Base-by-base conservation (phyloP, 2,888 invertebrate species). In the Rhogogaster chlorosoma region DNA sequence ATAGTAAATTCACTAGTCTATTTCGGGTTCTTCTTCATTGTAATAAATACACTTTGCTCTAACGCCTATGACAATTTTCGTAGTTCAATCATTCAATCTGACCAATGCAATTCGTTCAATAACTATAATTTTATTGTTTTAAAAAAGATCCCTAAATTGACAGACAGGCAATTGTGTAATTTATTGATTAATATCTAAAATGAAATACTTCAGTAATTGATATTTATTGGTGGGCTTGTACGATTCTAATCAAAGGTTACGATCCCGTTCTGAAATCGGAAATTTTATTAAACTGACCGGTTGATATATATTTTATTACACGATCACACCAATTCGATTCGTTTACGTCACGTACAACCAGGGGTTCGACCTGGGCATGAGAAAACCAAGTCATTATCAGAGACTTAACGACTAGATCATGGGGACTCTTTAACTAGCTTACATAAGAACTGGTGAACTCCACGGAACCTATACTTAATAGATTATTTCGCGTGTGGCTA, bases 171-270 rank as follows among this genome's bases (percentile, higher is more conserved):
- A 36, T 61, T 61, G 45, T 32, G 80, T 22, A 61, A 22, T 6
- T 80, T 38, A 61, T 80, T 80, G 78, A 80, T 80, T 61, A 26
- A 80, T 57, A 38, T 38, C 57, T 80, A 22, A 12, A 80, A 61
- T 80, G 6, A 36, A 80, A 80, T 80, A 61, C 61, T 61, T 80
- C 38, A 5, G n/a, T 80, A 10, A 80, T 61, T 61, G 57, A 80
- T 80, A 22, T 22, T 61, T 2, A 61, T 36, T 38, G 36, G 38
- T 12, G 7, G 38, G 36, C 26, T 22, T 80, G 22, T n/a, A 61
- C 22, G 10, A 22, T 9, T 80, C 10, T 22, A 36, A 61, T 61
- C 36, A 18, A 53, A 53, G 53, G 49, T 73, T 73, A 73, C 5
- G 75, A 45, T 26, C 26, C n/a, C 6, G 45, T 75, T 45, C 26